A percentile compares a stretch with the other conserved stretches of the same genome.
phyloP scores from a whole-genome alignment of 2,888 invertebrate species.

The Aplocera efformata region DNA sequence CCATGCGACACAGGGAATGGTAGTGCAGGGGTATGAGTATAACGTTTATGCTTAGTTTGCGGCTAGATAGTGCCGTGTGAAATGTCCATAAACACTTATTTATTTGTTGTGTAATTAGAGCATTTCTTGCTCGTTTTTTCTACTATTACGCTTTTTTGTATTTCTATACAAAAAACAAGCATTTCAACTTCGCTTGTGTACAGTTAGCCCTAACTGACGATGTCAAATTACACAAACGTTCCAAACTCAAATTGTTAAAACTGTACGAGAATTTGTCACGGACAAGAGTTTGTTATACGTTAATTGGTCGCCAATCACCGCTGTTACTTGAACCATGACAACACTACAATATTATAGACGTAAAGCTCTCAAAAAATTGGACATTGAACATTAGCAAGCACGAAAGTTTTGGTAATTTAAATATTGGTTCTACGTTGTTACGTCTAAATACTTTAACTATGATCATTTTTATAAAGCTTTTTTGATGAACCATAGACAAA shows the following conservation, averaged over 20 bases:
- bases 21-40: too few relatives aligned
- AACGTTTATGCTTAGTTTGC: too few relatives aligned
- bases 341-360: not conserved
- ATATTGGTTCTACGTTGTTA: conserved; percentile 64
- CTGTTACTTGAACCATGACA: conserved; percentile 29
- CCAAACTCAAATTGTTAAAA: conserved; percentile 73
- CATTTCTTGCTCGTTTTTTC: too few relatives aligned
- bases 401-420: conserved; percentile 60
- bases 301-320: conserved; percentile 66
- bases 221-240: conserved; percentile 68
- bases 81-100: too few relatives aligned
- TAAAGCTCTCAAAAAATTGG: conserved; percentile 9
- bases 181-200: conserved; percentile 30
- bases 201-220: conserved; percentile 40
- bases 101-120: too few relatives aligned
- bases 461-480: conserved; percentile 55
- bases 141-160: too few relatives aligned
- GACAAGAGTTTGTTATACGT: conserved; percentile 69
- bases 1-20: too few relatives aligned
- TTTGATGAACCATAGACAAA: conserved; percentile 67
- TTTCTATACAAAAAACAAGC: conserved; percentile 4
- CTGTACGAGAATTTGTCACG: conserved; percentile 76
- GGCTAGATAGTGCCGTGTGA: too few relatives aligned
- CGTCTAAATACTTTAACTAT: conserved; percentile 56
- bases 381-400: conserved; percentile 37